These are phyloP conservation scores for Nilaparvata lugens DNA, from an alignment of 1,140 invertebrate species.

Conservation along the genomic window DNA sequence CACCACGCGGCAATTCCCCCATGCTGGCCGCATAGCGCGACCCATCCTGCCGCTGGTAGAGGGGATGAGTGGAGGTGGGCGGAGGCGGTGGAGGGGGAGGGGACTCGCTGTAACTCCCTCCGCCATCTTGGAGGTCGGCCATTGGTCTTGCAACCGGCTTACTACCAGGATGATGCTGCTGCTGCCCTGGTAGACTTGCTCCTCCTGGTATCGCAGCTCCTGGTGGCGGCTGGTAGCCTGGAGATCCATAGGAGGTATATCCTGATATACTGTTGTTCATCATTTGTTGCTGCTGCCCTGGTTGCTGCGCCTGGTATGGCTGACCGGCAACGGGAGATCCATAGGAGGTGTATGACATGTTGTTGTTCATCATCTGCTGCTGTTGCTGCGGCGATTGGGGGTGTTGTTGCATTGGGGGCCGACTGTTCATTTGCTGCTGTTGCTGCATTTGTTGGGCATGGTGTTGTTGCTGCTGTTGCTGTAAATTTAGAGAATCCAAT, in stretches of 20 bases:
- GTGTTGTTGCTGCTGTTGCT: too few species aligned
- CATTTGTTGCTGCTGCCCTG: not conserved
- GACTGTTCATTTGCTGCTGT: too few species aligned
- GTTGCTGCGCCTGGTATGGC: not conserved
- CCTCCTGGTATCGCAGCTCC: not conserved
- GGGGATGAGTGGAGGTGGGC: conserved; percentile 59
- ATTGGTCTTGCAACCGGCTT: conserved; percentile 26
- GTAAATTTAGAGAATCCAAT: too few species aligned
- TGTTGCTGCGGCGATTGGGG: too few species aligned
- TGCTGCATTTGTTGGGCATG: too few species aligned
- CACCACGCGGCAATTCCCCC: conserved; percentile 63
- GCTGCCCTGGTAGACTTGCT: not conserved
- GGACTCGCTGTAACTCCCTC: conserved; percentile 36
- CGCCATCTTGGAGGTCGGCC: conserved; percentile 23
- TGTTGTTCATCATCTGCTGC: not conserved
- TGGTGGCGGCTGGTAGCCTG: not conserved
- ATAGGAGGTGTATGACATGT: not conserved
- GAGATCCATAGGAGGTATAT: too few species aligned
- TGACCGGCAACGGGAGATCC: not conserved
- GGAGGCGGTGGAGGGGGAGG: conserved; percentile 59
- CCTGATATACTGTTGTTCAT: not conserved
- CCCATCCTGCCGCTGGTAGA: conserved; percentile 38
- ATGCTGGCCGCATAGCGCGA: conserved; percentile 53
- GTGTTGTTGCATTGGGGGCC: too few species aligned
- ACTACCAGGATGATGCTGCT: not conserved